A percentile compares a stretch with the other conserved stretches of the same genome.
phyloP scores from a whole-genome alignment of 2,797 vertebrate genomes.

The Bufotes viridis region DNA sequence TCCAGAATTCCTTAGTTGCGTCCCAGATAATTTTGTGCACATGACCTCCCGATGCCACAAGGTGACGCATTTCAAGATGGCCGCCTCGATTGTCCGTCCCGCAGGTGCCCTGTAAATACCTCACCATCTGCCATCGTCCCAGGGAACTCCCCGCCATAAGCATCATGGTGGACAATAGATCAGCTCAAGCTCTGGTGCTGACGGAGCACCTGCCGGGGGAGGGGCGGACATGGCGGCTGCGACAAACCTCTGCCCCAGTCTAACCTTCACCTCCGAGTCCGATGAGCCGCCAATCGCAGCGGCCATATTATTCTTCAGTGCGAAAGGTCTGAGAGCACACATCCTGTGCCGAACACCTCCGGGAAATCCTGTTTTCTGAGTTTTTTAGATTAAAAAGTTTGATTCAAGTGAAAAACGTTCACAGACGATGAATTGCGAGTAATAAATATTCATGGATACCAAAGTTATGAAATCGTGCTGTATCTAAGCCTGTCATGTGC shows the following conservation, averaged over 20 bases:
- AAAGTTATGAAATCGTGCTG: neutral
- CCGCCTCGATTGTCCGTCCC: neutral
- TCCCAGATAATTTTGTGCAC: no score
- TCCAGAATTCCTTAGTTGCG: no score
- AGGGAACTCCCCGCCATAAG: neutral
- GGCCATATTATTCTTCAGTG: constrained; percentile 41
- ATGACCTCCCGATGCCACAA: neutral
- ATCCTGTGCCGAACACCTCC: constrained; percentile 18
- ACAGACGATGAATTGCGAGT: neutral
- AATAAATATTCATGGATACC: neutral
- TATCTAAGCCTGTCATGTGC: neutral
- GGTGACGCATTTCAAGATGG: neutral
- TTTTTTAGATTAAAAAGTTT: neutral
- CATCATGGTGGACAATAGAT: neutral
- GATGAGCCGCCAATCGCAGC: neutral
- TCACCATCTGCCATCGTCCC: neutral
- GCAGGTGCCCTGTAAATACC: neutral
- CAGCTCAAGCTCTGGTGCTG: neutral
- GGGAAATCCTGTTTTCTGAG: constrained; percentile 44
- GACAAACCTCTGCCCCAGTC: neutral
- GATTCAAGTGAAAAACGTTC: neutral
- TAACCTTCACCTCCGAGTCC: neutral
- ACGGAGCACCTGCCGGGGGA: neutral
- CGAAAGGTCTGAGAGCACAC: constrained; percentile 50
- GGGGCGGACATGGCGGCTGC: neutral